Conservation (phyloP, 2,888 invertebrate species). For the Hesperia comma region DNA sequence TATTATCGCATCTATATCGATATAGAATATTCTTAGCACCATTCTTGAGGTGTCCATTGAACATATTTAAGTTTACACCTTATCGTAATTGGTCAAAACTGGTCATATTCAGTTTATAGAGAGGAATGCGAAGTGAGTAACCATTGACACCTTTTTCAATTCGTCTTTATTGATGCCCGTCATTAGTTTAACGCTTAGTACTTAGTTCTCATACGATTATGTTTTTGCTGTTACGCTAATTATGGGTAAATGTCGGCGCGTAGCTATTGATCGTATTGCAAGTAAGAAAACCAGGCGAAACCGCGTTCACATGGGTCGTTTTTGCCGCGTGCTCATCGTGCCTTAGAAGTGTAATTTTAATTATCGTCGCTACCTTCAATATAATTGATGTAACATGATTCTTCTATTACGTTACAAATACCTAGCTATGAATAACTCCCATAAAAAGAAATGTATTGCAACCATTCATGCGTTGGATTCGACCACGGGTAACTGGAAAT, state of each 20-base stretch:
- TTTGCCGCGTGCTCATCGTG: constrained; percentile 54
- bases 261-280: constrained; percentile 49
- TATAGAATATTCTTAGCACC: neutral
- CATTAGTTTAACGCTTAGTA: constrained; percentile 57
- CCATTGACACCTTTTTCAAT: constrained; percentile 44
- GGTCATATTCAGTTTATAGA: constrained; percentile 17
- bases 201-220: constrained; percentile 45
- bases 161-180: constrained; percentile 54
- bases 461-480: constrained; percentile 42
- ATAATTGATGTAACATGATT: constrained; percentile 55
- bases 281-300: constrained; percentile 43
- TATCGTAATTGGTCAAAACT: constrained; percentile 14
- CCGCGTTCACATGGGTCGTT: constrained; percentile 55
- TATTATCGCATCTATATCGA: neutral
- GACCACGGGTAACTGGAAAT: constrained; percentile 28
- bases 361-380: constrained; percentile 57
- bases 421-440: constrained; percentile 34
- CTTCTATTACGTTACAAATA: constrained; percentile 44
- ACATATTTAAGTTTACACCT: constrained; percentile 25
- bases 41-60: constrained; percentile 19
- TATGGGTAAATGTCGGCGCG: constrained; percentile 55
- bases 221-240: constrained; percentile 50
- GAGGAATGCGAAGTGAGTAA: constrained; percentile 36
- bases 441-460: constrained; percentile 33
- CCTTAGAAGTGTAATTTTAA: constrained; percentile 57